Conservation (phyloP, 2,797 vertebrate genomes). For the Alfaro cultratus region DNA sequence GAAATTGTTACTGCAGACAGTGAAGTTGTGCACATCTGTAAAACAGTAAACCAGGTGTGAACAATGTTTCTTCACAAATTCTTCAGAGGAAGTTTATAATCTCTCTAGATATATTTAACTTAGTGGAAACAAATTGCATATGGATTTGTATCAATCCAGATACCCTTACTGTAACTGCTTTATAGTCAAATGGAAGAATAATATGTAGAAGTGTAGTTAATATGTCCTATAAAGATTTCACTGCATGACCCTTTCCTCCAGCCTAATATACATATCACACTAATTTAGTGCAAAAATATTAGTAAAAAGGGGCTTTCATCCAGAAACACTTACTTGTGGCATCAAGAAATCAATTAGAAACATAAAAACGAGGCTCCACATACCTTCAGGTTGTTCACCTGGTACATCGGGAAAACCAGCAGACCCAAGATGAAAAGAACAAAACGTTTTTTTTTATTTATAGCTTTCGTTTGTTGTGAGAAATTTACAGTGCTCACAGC, state of each 20-base stretch:
- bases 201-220: not conserved
- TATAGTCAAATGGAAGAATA: not conserved
- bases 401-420: not conserved
- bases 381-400: conserved; percentile 6
- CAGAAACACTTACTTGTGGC: conserved; percentile 5
- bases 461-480: conserved; percentile 1
- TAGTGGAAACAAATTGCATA: not conserved
- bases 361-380: not conserved
- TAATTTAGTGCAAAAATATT: not conserved
- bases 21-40: not conserved
- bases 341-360: not conserved
- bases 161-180: not conserved
- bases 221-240: not conserved
- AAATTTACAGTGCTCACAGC: conserved; percentile 4
- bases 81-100: not conserved
- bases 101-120: not conserved
- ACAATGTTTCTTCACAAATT: not conserved
- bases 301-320: not conserved
- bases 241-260: not conserved
- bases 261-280: not conserved
- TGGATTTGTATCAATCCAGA: not conserved
- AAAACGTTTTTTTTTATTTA: conserved; percentile 9
- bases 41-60: not conserved
- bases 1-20: not conserved
- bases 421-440: not conserved